Percentiles rank a stretch among this genome's conserved stretches.
phyloP scores from a whole-genome alignment of 2,888 invertebrate species.

The Heteromurus nitidus region DNA sequence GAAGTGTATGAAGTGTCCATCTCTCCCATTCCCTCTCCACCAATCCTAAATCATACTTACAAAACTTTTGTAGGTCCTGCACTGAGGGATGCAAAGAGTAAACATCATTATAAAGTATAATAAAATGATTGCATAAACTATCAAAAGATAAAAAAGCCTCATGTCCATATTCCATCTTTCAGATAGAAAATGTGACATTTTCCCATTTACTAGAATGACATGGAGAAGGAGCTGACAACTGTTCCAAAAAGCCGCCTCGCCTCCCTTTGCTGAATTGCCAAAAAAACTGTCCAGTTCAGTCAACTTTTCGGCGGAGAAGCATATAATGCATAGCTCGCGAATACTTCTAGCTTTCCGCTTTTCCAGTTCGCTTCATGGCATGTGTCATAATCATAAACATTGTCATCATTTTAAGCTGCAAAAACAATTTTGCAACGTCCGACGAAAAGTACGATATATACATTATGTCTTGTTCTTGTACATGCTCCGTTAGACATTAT shows the following conservation, averaged over 20 bases:
- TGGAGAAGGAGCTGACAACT: slow-evolving; percentile 12
- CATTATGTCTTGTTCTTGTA: no score
- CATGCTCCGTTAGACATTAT: no score
- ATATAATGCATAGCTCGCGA: no score
- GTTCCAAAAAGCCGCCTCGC: neutral
- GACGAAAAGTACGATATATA: no score
- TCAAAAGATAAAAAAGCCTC: slow-evolving; percentile 8
- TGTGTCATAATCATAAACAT: neutral
- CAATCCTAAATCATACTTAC: neutral
- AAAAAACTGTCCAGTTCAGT: neutral
- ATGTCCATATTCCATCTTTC: slow-evolving; percentile 2
- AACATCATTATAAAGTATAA: slow-evolving; percentile 9
- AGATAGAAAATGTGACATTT: neutral
- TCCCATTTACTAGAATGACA: slow-evolving; percentile 5
- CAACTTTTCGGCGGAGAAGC: neutral
- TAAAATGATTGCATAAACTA: neutral
- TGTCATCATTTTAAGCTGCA: slow-evolving; percentile 2
- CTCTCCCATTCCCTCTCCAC: neutral
- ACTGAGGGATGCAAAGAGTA: neutral
- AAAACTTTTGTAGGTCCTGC: neutral
- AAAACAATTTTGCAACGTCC: slow-evolving; percentile 1
- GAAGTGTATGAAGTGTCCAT: no score
- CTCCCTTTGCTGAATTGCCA: slow-evolving; percentile 2
- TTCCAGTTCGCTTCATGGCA: neutral
- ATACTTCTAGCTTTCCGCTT: neutral